Conservation (phyloP, 1,140 invertebrate genomes). For the Zaprionus camerounensis region DNA sequence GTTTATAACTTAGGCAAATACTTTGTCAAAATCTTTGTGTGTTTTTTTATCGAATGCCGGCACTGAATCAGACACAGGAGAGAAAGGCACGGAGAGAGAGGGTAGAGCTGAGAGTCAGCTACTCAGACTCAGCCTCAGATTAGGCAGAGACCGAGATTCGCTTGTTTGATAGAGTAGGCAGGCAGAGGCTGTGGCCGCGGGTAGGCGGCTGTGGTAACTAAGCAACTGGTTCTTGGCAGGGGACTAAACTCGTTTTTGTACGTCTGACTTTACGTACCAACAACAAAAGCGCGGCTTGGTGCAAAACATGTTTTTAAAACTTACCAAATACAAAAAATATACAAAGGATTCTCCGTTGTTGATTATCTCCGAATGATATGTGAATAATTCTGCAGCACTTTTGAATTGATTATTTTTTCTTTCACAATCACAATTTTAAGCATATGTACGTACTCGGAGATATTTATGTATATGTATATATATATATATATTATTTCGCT, state of each 20-base stretch:
- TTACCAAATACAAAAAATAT: constrained; percentile 36
- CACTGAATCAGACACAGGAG: not conserved
- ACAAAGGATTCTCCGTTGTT: constrained; percentile 7
- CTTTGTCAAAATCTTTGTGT: constrained; percentile 17
- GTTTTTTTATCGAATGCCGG: constrained; percentile 50
- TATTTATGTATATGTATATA: not conserved
- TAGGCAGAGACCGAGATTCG: constrained; percentile 57
- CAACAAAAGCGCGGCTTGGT: constrained; percentile 19
- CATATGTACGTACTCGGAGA: constrained; percentile 6
- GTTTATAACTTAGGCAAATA: constrained; percentile 36
- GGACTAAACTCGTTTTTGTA: constrained; percentile 68
- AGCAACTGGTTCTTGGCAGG: constrained; percentile 72
- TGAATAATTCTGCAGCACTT: constrained; percentile 29
- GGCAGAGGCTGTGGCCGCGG: constrained; percentile 18
- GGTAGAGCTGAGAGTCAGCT: not conserved
- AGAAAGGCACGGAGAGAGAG: constrained; percentile 7
- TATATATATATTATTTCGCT: constrained; percentile 26
- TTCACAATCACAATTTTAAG: constrained; percentile 28
- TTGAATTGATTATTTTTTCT: constrained; percentile 22
- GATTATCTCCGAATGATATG: constrained; percentile 20
- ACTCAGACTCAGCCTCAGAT: not conserved
- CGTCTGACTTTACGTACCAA: constrained; percentile 40
- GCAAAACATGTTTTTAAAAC: constrained; percentile 37
- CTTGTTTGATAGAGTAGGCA: constrained; percentile 36
- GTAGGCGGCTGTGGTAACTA: constrained; percentile 15